Evolutionary conservation across 2,888 invertebrate genomes (phyloP).

Genomic region (Theodoxus fluviatilis): DNA sequence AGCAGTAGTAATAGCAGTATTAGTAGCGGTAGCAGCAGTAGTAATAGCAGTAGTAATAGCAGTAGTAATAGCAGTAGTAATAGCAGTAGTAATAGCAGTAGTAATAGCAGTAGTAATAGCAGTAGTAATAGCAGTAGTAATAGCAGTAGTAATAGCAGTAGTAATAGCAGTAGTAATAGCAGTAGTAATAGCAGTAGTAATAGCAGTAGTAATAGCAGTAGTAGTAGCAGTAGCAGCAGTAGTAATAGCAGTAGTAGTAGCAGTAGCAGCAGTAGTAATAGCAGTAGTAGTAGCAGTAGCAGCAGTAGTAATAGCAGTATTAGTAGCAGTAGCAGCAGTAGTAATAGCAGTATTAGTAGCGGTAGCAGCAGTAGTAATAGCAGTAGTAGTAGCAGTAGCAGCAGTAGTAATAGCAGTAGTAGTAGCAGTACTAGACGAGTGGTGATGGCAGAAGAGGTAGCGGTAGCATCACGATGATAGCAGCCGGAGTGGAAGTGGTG

Average conservation of each 20-base stretch:
- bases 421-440: not conserved
- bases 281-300: not conserved
- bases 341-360: not conserved
- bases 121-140: not conserved
- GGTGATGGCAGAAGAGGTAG: not conserved
- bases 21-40: not conserved
- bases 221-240: not conserved
- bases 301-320: not conserved
- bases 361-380: not conserved
- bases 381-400: not conserved
- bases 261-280: not conserved
- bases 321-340: not conserved
- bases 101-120: not conserved
- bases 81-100: not conserved
- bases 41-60: not conserved
- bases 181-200: not conserved
- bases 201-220: not conserved
- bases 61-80: not conserved
- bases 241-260: not conserved
- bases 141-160: not conserved
- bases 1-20: not conserved
- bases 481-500: not conserved
- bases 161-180: not conserved
- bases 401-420: not conserved
- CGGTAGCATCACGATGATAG: too few species aligned